Evolutionary conservation across 2,113 vertebrate species (phyloP).

Genomic region (Bagarius yarrelli): DNA sequence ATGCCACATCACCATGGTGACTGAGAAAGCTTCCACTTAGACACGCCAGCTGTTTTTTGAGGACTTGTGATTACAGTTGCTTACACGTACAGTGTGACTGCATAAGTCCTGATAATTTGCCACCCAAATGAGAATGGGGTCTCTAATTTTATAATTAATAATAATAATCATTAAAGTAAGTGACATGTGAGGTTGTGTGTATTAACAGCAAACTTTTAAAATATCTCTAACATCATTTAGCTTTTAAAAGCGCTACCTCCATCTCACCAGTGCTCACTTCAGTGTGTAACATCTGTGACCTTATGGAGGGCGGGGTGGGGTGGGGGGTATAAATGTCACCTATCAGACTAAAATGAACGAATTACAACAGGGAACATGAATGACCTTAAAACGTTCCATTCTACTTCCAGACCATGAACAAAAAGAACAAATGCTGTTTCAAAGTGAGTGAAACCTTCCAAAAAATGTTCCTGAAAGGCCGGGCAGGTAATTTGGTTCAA

Average conservation of each 20-base stretch:
- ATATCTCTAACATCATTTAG: conserved; percentile 43
- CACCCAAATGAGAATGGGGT: no score
- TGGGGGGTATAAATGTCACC: conserved; percentile 35
- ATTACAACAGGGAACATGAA: conserved; percentile 31
- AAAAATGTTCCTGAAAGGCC: no score
- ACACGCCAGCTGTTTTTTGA: no score
- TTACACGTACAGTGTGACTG: no score
- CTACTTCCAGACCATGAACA: conserved; percentile 26
- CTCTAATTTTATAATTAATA: no score
- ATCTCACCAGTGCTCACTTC: not conserved
- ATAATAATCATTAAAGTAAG: not conserved
- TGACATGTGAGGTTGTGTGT: conserved; percentile 33
- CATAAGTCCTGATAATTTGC: no score
- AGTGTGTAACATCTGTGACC: not conserved
- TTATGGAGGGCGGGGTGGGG: no score
- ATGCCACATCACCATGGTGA: no score
- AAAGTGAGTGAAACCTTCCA: no score
- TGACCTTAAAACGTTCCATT: conserved; percentile 22
- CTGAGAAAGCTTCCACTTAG: no score
- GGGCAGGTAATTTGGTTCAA: no score
- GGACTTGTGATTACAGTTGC: no score
- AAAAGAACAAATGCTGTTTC: conserved; percentile 46
- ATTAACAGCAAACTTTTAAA: conserved; percentile 11
- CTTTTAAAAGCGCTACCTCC: conserved; percentile 34
- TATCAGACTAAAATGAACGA: conserved; percentile 18